Conservation (phyloP, 2,113 vertebrate species). For the Carlito syrichta region DNA sequence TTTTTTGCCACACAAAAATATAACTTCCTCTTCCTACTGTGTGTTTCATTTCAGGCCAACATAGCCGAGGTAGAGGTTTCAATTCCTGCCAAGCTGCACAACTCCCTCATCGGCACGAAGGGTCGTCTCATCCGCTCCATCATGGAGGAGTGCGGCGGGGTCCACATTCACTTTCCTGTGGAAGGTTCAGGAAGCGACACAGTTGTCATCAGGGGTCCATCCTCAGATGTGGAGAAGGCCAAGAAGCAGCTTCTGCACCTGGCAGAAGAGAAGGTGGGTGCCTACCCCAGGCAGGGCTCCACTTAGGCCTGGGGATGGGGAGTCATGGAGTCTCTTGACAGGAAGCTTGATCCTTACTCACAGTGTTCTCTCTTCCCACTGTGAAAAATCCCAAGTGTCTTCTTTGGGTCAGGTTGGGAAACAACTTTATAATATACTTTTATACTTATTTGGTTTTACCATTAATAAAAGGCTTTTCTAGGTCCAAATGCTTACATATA, state of each 20-base stretch:
- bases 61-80: slow-evolving; percentile 96
- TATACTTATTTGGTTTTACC: neutral
- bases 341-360: neutral
- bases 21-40: neutral
- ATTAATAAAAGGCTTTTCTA: accelerated
- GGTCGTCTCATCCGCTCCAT: slow-evolving; percentile 97
- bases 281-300: too few species aligned
- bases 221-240: slow-evolving; percentile 96
- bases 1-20: neutral
- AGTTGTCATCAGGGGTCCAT: slow-evolving; percentile 95
- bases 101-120: slow-evolving; percentile 97
- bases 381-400: neutral
- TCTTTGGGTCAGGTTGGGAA: too few species aligned
- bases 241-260: slow-evolving; percentile 95
- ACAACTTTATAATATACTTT: accelerated
- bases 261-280: slow-evolving; percentile 96
- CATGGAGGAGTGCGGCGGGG: slow-evolving; percentile 99
- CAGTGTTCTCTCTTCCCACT: neutral
- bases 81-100: slow-evolving; percentile 97
- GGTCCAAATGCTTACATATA: accelerated
- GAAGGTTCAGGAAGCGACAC: slow-evolving; percentile 98
- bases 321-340: accelerated
- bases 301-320: accelerated
- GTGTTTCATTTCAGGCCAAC: slow-evolving; percentile 87
- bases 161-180: slow-evolving; percentile 98